These are phyloP conservation scores for Anthoptus insignis DNA, from an alignment of 2,888 invertebrate species.

Conservation along the genomic window DNA sequence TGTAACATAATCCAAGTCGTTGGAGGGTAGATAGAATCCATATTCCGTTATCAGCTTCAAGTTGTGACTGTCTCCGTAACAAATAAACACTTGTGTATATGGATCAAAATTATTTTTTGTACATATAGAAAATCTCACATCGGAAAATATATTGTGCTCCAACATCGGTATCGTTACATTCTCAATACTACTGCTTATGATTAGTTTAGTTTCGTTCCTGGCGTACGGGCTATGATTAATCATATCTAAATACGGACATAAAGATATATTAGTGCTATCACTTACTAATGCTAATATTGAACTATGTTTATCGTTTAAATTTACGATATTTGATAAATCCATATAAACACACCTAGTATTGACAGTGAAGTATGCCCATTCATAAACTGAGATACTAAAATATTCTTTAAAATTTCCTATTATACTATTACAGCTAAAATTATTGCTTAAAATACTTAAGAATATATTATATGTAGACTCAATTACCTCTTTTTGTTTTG, in stretches of 20 bases:
- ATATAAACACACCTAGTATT: slow-evolving; percentile 95
- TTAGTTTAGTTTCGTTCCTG: slow-evolving; percentile 82
- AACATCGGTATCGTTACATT: slow-evolving; percentile 65
- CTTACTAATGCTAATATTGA: slow-evolving; percentile 74
- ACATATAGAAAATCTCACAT: slow-evolving; percentile 78
- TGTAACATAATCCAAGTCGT: slow-evolving; percentile 89
- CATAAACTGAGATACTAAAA: slow-evolving; percentile 87
- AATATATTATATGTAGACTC: slow-evolving; percentile 74
- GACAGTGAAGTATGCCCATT: slow-evolving; percentile 94
- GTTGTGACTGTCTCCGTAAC: slow-evolving; percentile 95
- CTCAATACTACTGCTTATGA: slow-evolving; percentile 66
- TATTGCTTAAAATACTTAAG: slow-evolving; percentile 74
- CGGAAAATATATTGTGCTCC: slow-evolving; percentile 67
- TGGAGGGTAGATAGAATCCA: slow-evolving; percentile 92
- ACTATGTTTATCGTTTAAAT: slow-evolving; percentile 74
- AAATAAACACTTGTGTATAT: slow-evolving; percentile 94
- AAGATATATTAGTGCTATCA: slow-evolving; percentile 89
- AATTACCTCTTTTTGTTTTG: slow-evolving; percentile 82
- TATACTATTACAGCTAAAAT: slow-evolving; percentile 65
- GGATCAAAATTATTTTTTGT: slow-evolving; percentile 85
- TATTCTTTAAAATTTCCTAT: slow-evolving; percentile 70
- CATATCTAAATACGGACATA: slow-evolving; percentile 96
- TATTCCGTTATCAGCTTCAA: slow-evolving; percentile 94
- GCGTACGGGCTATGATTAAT: slow-evolving; percentile 93
- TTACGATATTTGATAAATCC: slow-evolving; percentile 78